These are phyloP conservation scores for Altica lythri DNA, from an alignment of 2,888 invertebrate species.

Conservation along the genomic window DNA sequence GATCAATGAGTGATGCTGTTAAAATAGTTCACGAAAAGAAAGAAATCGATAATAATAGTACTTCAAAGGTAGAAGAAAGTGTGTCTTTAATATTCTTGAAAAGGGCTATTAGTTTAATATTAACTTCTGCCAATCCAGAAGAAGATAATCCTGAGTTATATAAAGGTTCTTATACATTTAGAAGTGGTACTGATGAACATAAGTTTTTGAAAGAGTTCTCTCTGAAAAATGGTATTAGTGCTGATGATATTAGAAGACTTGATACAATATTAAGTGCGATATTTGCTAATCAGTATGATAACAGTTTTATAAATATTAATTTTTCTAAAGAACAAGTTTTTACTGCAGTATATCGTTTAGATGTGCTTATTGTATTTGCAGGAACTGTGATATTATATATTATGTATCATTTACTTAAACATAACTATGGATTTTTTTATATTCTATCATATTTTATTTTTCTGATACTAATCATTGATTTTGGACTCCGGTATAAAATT, in stretches of 20 bases:
- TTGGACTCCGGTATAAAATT: slow-evolving; percentile 34
- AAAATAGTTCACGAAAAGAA: too few species aligned
- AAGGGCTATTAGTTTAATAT: slow-evolving; percentile 33
- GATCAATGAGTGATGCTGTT: slow-evolving; percentile 17
- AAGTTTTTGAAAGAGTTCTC: slow-evolving; percentile 36
- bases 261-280: slow-evolving; percentile 38
- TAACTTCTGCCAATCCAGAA: slow-evolving; percentile 33
- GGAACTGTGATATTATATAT: slow-evolving; percentile 28
- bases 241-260: slow-evolving; percentile 36
- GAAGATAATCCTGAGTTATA: slow-evolving; percentile 26
- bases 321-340: slow-evolving; percentile 30
- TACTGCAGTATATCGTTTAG: slow-evolving; percentile 26
- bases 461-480: slow-evolving; percentile 37
- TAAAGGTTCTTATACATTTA: slow-evolving; percentile 33
- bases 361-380: slow-evolving; percentile 31
- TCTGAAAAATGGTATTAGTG: slow-evolving; percentile 19
- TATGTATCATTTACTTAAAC: slow-evolving; percentile 35
- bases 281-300: slow-evolving; percentile 29
- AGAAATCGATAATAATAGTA: slow-evolving; percentile 3
- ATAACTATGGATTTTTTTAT: slow-evolving; percentile 36
- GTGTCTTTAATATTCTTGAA: slow-evolving; percentile 32
- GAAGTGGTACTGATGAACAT: slow-evolving; percentile 28
- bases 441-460: slow-evolving; percentile 36
- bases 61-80: slow-evolving; percentile 19
- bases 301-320: slow-evolving; percentile 28